A percentile compares a stretch with the other conserved stretches of the same genome.
phyloP scores from a whole-genome alignment of 2,888 invertebrate species.

The Agrypnus murinus region DNA sequence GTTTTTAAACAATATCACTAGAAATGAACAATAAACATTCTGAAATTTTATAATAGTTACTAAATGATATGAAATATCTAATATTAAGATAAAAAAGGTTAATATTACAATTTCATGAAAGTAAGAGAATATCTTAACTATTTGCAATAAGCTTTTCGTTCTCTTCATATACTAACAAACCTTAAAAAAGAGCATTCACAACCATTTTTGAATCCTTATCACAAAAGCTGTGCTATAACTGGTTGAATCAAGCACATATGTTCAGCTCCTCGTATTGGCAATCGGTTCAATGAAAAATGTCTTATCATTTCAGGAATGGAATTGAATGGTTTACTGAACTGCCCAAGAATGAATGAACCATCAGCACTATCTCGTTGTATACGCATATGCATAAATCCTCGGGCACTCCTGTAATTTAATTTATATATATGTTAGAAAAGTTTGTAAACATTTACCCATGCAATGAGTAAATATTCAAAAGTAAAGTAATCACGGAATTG shows the following conservation, averaged over 20 bases:
- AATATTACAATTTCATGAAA: constrained; percentile 37
- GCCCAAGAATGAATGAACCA: constrained; percentile 91
- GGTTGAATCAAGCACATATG: constrained; percentile 97
- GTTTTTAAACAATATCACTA: too few species aligned
- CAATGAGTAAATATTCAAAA: too few species aligned
- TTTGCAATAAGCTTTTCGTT: constrained; percentile 30
- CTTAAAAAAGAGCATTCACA: constrained; percentile 38
- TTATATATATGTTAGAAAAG: neutral
- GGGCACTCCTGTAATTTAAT: constrained; percentile 83
- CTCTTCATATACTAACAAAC: constrained; percentile 31
- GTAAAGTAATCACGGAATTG: too few species aligned
- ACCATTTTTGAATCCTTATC: constrained; percentile 60
- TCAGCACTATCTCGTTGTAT: constrained; percentile 85
- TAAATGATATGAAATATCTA: too few species aligned
- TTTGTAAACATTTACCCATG: too few species aligned
- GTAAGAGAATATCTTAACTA: constrained; percentile 36
- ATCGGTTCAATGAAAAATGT: constrained; percentile 93
- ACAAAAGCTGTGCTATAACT: constrained; percentile 88
- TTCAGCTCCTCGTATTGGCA: constrained; percentile 96
- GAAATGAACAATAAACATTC: too few species aligned
- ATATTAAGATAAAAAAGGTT: too few species aligned
- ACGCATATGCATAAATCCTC: constrained; percentile 98
- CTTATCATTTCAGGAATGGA: constrained; percentile 96
- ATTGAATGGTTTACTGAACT: constrained; percentile 93
- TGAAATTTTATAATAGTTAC: too few species aligned